These are phyloP conservation scores for Boulengeromyrus knoepffleri DNA, from an alignment of 2,113 vertebrate species.

Conservation along the genomic window DNA sequence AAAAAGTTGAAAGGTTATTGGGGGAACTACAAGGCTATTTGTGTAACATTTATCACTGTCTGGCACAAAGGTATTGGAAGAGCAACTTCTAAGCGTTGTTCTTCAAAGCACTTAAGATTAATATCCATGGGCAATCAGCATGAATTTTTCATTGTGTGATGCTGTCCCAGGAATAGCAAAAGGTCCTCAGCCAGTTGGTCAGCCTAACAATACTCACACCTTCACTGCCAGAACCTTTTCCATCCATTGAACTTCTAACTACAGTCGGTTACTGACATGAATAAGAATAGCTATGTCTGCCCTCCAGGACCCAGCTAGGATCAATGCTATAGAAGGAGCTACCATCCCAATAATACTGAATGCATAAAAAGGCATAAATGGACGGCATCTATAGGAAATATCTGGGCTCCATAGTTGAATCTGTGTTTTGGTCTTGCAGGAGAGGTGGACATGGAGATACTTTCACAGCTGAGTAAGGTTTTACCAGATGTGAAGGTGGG, in stretches of 20 bases:
- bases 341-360: background rate
- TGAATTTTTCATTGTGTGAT: background rate
- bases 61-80: background rate
- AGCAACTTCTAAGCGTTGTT: background rate
- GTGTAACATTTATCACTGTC: background rate
- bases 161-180: background rate
- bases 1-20: background rate
- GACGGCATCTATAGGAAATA: background rate
- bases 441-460: constrained; percentile 58
- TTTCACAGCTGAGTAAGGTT: background rate
- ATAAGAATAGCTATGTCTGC: too few species aligned
- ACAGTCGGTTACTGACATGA: background rate
- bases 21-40: background rate
- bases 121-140: background rate
- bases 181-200: background rate
- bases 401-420: background rate
- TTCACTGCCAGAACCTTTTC: background rate
- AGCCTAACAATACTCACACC: background rate
- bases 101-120: background rate
- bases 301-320: background rate
- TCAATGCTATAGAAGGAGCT: too few species aligned
- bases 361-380: background rate
- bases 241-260: background rate
- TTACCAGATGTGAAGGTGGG: too few species aligned
- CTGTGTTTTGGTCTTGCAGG: constrained; percentile 46